Conservation (phyloP, 2,113 vertebrate genomes). For the Formicarius rufipectus region DNA sequence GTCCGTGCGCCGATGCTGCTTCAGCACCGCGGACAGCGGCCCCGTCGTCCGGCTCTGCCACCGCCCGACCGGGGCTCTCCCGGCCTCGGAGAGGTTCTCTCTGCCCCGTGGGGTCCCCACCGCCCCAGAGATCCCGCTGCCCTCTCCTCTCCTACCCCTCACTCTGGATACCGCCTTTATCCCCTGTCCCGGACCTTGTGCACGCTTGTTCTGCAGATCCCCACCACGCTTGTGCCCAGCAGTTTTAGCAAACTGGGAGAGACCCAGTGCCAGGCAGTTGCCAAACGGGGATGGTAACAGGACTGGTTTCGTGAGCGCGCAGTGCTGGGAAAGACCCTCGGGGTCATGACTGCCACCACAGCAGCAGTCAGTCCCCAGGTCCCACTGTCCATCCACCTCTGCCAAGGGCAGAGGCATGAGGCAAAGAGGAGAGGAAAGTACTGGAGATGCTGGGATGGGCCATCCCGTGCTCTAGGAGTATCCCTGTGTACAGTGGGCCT, state of each 20-base stretch:
- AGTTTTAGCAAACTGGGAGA: background rate
- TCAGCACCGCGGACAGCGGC: conserved; percentile 53
- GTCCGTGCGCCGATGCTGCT: background rate
- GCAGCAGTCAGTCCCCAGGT: background rate
- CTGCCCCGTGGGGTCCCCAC: background rate
- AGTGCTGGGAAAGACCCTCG: accelerated
- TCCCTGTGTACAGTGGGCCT: accelerated
- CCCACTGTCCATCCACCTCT: background rate
- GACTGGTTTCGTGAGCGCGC: accelerated
- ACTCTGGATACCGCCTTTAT: background rate
- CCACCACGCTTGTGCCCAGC: background rate
- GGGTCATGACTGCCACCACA: background rate
- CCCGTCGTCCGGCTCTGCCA: background rate
- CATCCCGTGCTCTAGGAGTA: background rate
- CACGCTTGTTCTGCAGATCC: background rate
- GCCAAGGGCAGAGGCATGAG: background rate
- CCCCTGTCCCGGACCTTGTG: too few relatives aligned
- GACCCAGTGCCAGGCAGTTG: accelerated
- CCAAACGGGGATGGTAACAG: accelerated
- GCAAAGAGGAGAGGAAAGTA: background rate
- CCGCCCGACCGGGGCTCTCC: background rate
- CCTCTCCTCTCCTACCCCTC: background rate
- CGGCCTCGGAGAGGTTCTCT: too few relatives aligned
- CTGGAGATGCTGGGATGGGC: too few relatives aligned
- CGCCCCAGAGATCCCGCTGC: background rate